Percentiles rank a stretch among this genome's conserved stretches.
phyloP scores from a whole-genome alignment of 2,888 invertebrate genomes.

The Hoplodrina blanda region DNA sequence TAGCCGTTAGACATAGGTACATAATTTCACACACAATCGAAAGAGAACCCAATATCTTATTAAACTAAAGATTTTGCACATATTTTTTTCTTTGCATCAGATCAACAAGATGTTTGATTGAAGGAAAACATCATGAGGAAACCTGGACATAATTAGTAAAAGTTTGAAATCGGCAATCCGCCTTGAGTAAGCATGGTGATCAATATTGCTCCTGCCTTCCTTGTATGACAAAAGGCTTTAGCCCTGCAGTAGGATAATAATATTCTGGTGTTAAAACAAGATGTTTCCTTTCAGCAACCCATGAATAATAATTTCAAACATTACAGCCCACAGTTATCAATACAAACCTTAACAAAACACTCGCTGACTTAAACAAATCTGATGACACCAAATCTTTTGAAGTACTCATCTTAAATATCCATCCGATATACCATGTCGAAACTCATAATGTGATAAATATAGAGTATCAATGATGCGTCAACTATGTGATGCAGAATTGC shows the following conservation, averaged over 20 bases:
- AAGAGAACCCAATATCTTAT: background rate
- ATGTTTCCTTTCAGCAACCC: no score
- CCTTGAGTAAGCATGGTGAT: no score
- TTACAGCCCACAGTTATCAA: conserved; percentile 4
- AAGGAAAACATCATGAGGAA: no score
- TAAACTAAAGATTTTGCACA: background rate
- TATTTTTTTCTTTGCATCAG: no score
- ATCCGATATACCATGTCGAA: conserved; percentile 57
- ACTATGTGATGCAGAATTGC: conserved; percentile 78
- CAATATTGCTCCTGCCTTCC: no score
- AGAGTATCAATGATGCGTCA: conserved; percentile 82
- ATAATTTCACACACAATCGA: conserved; percentile 7
- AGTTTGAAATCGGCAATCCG: no score
- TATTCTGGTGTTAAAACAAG: background rate
- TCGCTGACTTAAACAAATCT: conserved; percentile 46
- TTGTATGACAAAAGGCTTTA: no score
- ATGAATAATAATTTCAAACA: background rate
- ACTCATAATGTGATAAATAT: conserved; percentile 73
- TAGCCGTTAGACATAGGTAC: conserved; percentile 7
- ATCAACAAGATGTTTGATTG: no score
- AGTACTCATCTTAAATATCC: conserved; percentile 43
- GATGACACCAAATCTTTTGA: conserved; percentile 51
- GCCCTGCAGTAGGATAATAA: no score
- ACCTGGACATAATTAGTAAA: no score
- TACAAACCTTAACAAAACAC: conserved; percentile 32